phyloP scores from a whole-genome alignment of 2,888 invertebrate genomes.

The Matsumyia berberina region DNA sequence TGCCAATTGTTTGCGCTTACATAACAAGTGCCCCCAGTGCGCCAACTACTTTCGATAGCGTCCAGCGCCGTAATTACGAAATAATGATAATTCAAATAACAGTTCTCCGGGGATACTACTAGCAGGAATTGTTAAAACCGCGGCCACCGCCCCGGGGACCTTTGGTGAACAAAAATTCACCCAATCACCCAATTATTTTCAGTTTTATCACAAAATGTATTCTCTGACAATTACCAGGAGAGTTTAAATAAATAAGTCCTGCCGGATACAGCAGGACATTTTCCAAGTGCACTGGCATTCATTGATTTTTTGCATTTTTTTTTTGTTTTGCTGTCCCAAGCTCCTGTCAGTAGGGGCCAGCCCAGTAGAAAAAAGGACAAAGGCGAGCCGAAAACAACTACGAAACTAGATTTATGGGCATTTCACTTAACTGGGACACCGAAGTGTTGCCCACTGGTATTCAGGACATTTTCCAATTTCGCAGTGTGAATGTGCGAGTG shows the following conservation, averaged over 20 bases:
- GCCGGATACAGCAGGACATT: slow-evolving; percentile 55
- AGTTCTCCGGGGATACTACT: slow-evolving; percentile 43
- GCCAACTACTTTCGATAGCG: slow-evolving; percentile 42
- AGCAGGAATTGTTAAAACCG: slow-evolving; percentile 38
- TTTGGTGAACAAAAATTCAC: slow-evolving; percentile 36
- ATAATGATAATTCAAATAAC: slow-evolving; percentile 64
- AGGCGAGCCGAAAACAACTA: slow-evolving; percentile 1
- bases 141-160: slow-evolving; percentile 29
- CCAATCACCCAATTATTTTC: slow-evolving; percentile 73
- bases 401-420: slow-evolving; percentile 64
- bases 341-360: slow-evolving; percentile 2
- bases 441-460: slow-evolving; percentile 62
- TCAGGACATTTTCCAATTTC: slow-evolving; percentile 69
- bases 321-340: slow-evolving; percentile 17
- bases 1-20: slow-evolving; percentile 27
- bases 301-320: slow-evolving; percentile 62
- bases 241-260: slow-evolving; percentile 69
- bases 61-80: slow-evolving; percentile 52
- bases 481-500: slow-evolving; percentile 15
- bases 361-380: slow-evolving; percentile 14
- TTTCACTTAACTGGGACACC: slow-evolving; percentile 74
- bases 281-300: slow-evolving; percentile 35
- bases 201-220: slow-evolving; percentile 72
- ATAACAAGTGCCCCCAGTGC: slow-evolving; percentile 14
- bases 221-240: slow-evolving; percentile 71